Conservation (phyloP, 2,113 vertebrate genomes). For the Diglossa brunneiventris region DNA sequence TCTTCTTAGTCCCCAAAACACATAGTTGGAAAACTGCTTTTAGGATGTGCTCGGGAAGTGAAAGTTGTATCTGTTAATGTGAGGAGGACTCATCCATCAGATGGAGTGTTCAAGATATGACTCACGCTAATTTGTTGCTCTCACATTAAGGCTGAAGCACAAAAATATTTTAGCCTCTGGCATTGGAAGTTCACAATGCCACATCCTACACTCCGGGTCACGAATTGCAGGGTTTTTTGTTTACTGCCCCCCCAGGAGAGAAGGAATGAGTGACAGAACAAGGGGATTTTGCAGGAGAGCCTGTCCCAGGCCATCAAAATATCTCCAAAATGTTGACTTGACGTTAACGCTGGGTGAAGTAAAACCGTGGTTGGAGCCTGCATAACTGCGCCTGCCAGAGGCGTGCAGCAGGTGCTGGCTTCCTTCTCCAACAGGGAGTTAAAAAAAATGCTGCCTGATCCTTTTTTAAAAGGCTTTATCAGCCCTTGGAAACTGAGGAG, state of each 20-base stretch:
- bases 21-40: slow-evolving; percentile 34
- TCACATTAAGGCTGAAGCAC: slow-evolving; percentile 67
- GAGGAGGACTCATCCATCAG: slow-evolving; percentile 73
- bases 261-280: neutral
- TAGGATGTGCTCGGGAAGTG: slow-evolving; percentile 61
- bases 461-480: slow-evolving; percentile 43
- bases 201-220: slow-evolving; percentile 62
- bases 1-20: slow-evolving; percentile 38
- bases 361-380: slow-evolving; percentile 16
- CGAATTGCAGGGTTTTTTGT: slow-evolving; percentile 47
- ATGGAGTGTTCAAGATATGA: slow-evolving; percentile 75
- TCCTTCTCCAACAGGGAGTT: neutral
- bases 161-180: slow-evolving; percentile 79
- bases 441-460: neutral
- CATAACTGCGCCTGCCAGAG: slow-evolving; percentile 5
- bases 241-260: slow-evolving; percentile 15
- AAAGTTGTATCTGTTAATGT: slow-evolving; percentile 72
- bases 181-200: slow-evolving; percentile 70
- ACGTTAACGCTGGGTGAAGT: slow-evolving; percentile 14
- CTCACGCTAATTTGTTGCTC: slow-evolving; percentile 80
- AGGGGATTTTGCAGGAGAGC: slow-evolving; percentile 9
- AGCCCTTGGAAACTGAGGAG: slow-evolving; percentile 27
- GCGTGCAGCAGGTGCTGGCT: slow-evolving; percentile 52
- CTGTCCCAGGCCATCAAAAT: neutral
- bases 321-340: slow-evolving; percentile 35